phyloP scores from a whole-genome alignment of 2,797 vertebrate genomes.

The Mico argentatus region DNA sequence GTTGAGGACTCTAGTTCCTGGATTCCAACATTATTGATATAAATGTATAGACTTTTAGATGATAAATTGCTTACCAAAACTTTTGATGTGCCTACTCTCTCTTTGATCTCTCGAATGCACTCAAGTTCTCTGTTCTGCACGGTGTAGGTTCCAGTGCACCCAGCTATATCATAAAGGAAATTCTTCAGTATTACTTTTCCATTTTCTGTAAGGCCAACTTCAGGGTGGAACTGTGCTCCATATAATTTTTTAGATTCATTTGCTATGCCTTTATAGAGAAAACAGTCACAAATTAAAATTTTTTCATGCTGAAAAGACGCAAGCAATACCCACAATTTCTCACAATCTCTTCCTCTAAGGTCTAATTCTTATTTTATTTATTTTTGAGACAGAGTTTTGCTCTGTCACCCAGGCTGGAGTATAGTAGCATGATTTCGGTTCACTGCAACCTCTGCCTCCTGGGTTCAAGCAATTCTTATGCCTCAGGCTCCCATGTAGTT shows the following conservation, averaged over 20 bases:
- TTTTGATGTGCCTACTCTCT: constrained; percentile 95
- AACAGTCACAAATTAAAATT: not conserved
- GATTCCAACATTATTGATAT: not conserved
- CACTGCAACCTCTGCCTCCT: not conserved
- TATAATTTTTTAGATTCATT: constrained; percentile 99
- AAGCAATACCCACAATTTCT: constrained; percentile 10
- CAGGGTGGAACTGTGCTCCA: constrained; percentile 97
- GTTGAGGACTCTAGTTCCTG: not conserved
- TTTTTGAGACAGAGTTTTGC: not conserved
- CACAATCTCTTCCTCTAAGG: not conserved
- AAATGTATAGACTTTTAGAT: not conserved
- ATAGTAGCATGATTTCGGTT: not conserved
- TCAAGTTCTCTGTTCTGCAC: constrained; percentile 93
- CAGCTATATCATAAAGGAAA: constrained; percentile 97
- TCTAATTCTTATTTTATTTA: not conserved
- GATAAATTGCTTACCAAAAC: constrained; percentile 91
- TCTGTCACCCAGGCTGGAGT: not conserved
- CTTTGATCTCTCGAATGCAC: constrained; percentile 94
- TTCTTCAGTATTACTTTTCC: constrained; percentile 96
- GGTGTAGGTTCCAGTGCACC: constrained; percentile 95
- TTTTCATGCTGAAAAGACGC: constrained; percentile 16
- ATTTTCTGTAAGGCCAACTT: constrained; percentile 96
- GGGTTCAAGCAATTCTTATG: not conserved
- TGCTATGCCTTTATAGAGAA: constrained; percentile 90
- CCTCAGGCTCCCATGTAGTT: not conserved